Evolutionary conservation across 1,140 invertebrate species (phyloP).

Genomic region (Piezodorus guildinii): DNA sequence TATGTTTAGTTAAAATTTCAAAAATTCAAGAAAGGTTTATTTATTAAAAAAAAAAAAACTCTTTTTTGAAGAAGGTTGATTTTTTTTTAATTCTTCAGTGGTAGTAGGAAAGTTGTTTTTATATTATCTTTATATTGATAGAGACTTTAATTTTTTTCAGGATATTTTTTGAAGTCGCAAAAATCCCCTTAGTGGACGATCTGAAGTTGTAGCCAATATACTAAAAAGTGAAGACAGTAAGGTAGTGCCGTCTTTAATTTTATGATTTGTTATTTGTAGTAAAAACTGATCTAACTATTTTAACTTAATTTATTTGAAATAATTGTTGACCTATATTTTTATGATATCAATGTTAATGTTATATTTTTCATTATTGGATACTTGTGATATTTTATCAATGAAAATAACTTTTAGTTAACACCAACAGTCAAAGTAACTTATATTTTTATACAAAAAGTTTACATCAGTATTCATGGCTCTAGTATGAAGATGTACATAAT

Average conservation of each 20-base stretch:
- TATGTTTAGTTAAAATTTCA: too few relatives aligned
- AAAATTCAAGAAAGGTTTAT: too few relatives aligned
- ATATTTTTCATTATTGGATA: too few relatives aligned
- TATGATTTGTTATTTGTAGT: not conserved
- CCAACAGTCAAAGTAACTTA: too few relatives aligned
- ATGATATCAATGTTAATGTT: constrained; percentile 5
- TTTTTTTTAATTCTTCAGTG: too few relatives aligned
- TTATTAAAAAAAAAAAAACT: too few relatives aligned
- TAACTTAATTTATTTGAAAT: not conserved
- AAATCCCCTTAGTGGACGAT: not conserved
- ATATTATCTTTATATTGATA: too few relatives aligned
- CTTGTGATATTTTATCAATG: too few relatives aligned
- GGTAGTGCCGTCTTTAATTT: not conserved
- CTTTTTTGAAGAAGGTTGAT: too few relatives aligned
- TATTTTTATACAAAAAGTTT: not conserved
- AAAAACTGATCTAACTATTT: not conserved
- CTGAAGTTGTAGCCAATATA: not conserved
- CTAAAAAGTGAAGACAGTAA: not conserved
- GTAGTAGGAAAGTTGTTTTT: too few relatives aligned
- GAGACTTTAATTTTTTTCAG: not conserved
- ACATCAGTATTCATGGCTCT: constrained; percentile 1
- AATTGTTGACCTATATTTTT: constrained; percentile 12
- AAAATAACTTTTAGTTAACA: too few relatives aligned
- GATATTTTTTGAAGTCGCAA: constrained; percentile 6
- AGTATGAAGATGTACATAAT: constrained; percentile 1